Conservation (phyloP, 2,888 invertebrate genomes). For the Allophyes oxyacanthae region DNA sequence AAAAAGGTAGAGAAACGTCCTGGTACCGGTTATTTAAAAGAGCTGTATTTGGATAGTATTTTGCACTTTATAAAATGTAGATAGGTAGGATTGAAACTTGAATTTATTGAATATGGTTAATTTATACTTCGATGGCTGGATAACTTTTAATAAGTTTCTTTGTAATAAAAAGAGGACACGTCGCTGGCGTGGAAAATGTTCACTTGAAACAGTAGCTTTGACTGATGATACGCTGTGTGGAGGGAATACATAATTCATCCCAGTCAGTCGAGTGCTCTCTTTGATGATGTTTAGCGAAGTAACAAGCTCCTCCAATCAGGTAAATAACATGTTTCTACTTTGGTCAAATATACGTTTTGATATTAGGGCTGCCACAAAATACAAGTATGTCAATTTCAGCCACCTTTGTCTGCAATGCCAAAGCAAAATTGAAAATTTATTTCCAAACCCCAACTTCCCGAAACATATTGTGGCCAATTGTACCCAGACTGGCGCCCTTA, state of each 20-base stretch:
- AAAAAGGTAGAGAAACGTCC: slow-evolving; percentile 3
- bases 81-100: too few relatives aligned
- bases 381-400: slow-evolving; percentile 13
- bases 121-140: slow-evolving; percentile 3
- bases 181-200: slow-evolving; percentile 17
- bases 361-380: slow-evolving; percentile 18
- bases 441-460: slow-evolving; percentile 56
- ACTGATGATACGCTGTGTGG: slow-evolving; percentile 42
- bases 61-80: too few relatives aligned
- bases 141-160: slow-evolving; percentile 22
- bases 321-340: slow-evolving; percentile 16
- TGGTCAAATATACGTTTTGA: slow-evolving; percentile 3
- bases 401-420: slow-evolving; percentile 31
- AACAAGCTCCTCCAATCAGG: slow-evolving; percentile 12
- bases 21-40: neutral
- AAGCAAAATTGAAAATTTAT: slow-evolving; percentile 56
- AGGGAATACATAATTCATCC: slow-evolving; percentile 51
- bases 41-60: too few relatives aligned
- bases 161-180: slow-evolving; percentile 38
- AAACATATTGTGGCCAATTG: slow-evolving; percentile 68
- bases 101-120: too few relatives aligned
- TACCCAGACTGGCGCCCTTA: slow-evolving; percentile 57
- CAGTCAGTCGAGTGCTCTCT: slow-evolving; percentile 29
- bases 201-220: slow-evolving; percentile 42
- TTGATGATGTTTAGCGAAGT: slow-evolving; percentile 42